Evolutionary conservation across 2,888 invertebrate species (phyloP).

Genomic region (Andrena fulva): DNA sequence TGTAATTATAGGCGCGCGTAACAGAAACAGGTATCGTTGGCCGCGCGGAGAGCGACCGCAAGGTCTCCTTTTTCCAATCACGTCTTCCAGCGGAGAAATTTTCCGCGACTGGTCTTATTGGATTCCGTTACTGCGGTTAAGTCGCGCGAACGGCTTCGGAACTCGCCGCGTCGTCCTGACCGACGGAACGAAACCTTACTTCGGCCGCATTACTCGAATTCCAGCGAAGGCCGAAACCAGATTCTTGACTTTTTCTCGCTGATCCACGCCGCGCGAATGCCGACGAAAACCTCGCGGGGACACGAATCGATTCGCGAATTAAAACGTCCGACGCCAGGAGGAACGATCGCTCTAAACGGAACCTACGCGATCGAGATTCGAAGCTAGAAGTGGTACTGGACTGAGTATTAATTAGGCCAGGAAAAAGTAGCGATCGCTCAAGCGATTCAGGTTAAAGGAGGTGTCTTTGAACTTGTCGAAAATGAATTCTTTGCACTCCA

Average conservation of each 20-base stretch:
- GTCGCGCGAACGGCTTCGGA: slow-evolving; percentile 65
- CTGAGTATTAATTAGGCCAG: too few relatives aligned
- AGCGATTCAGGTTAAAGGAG: too few relatives aligned
- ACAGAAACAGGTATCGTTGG: slow-evolving; percentile 5
- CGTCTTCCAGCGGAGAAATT: slow-evolving; percentile 54
- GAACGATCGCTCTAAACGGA: not conserved
- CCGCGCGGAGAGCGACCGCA: slow-evolving; percentile 13
- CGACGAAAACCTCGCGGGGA: slow-evolving; percentile 1
- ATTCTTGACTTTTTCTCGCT: slow-evolving; percentile 40
- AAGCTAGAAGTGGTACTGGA: too few relatives aligned
- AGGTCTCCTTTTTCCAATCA: slow-evolving; percentile 52
- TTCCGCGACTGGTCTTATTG: slow-evolving; percentile 65
- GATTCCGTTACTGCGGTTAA: slow-evolving; percentile 65
- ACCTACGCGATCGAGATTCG: too few relatives aligned
- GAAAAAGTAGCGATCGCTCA: too few relatives aligned
- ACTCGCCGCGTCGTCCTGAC: slow-evolving; percentile 47
- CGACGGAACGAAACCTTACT: slow-evolving; percentile 66
- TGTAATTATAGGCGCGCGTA: slow-evolving; percentile 6
- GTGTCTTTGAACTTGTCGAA: too few relatives aligned
- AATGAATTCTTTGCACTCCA: not conserved
- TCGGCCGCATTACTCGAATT: slow-evolving; percentile 69
- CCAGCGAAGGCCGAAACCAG: slow-evolving; percentile 65
- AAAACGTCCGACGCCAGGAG: not conserved
- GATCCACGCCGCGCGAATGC: slow-evolving; percentile 24
- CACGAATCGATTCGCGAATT: not conserved